Conservation (phyloP, 1,140 invertebrate species). For the Ctenoplectra terminalis region DNA sequence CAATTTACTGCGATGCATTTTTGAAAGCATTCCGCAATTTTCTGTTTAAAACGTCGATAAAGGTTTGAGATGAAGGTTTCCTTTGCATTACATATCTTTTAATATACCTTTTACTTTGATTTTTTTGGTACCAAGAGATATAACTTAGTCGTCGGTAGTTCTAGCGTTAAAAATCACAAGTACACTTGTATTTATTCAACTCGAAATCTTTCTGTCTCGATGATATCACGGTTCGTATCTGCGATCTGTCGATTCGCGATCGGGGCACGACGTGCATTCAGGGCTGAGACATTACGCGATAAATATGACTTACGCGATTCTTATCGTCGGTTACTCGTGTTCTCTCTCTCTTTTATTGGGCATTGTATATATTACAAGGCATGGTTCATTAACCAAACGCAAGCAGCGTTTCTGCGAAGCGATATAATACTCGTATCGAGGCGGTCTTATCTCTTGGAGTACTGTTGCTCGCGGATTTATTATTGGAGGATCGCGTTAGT, state of each 20-base stretch:
- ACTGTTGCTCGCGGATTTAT: constrained; percentile 31
- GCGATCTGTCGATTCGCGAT: constrained; percentile 16
- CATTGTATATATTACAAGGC: constrained; percentile 46
- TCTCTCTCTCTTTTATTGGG: constrained; percentile 1
- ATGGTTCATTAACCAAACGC: constrained; percentile 58
- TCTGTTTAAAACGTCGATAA: no score
- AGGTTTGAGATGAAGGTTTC: no score
- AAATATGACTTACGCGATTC: constrained; percentile 46
- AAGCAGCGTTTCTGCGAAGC: constrained; percentile 48
- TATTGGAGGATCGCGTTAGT: background rate
- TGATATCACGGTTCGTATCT: background rate
- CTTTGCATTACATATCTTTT: no score
- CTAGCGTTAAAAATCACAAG: no score
- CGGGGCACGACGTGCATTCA: background rate
- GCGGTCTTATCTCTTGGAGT: constrained; percentile 25
- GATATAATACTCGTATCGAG: constrained; percentile 52
- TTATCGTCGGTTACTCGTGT: constrained; percentile 49
- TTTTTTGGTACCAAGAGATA: no score
- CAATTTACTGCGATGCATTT: no score
- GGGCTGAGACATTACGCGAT: background rate
- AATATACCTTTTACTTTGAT: no score
- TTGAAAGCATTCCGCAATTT: no score
- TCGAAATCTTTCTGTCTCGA: background rate
- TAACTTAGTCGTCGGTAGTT: no score
- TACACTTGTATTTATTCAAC: no score